A percentile compares a stretch with the other conserved stretches of the same genome.
Evolutionary conservation across 2,888 invertebrate genomes (phyloP).

Genomic region (Prenolepis imparis): DNA sequence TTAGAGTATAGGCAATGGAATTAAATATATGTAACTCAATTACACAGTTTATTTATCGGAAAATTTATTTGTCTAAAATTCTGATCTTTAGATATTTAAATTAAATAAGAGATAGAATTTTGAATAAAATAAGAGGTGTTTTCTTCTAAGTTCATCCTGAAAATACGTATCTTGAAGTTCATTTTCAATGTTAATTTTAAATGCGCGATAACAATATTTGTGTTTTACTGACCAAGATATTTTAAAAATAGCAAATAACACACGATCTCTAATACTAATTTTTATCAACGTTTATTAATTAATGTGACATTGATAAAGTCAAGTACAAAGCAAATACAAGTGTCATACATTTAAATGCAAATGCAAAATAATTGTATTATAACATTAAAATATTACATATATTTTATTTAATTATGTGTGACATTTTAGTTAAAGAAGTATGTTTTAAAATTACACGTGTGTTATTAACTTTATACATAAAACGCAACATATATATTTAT

Average conservation of each 20-base stretch:
- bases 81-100: background rate
- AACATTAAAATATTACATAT: background rate
- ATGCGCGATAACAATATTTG: background rate
- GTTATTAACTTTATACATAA: background rate
- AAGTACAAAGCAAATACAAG: background rate
- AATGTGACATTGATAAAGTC: background rate
- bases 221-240: constrained; percentile 8
- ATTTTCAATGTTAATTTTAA: background rate
- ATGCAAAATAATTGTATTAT: background rate
- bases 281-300: constrained; percentile 15
- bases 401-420: background rate
- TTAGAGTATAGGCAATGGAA: background rate
- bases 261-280: background rate
- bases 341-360: background rate
- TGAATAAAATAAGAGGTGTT: background rate
- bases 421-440: background rate
- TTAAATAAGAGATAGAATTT: background rate
- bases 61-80: background rate
- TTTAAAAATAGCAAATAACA: background rate
- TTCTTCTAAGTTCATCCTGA: background rate
- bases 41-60: constrained; percentile 16
- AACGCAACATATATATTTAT: background rate
- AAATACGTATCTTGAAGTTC: background rate
- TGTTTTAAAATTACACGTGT: background rate
- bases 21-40: constrained; percentile 8